Conservation (phyloP, 2,888 invertebrate genomes). For the Actias luna region DNA sequence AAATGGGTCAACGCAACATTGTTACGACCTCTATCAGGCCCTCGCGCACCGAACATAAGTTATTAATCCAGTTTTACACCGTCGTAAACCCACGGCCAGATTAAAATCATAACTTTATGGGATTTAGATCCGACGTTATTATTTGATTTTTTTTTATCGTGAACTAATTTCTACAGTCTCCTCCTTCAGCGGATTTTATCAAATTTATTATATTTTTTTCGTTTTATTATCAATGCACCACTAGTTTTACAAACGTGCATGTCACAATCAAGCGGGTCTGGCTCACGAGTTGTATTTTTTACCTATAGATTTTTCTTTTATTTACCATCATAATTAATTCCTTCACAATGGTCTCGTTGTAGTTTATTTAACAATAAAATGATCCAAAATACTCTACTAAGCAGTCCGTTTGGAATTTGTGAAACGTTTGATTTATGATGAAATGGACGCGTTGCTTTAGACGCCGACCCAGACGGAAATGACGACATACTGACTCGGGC, state of each 20-base stretch:
- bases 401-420: conserved; percentile 71
- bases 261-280: too few species aligned
- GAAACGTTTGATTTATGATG: conserved; percentile 67
- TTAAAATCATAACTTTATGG: conserved; percentile 80
- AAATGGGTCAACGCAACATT: conserved; percentile 76
- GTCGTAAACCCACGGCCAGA: conserved; percentile 75
- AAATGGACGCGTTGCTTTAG: conserved; percentile 49
- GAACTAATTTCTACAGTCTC: background rate
- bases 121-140: conserved; percentile 77
- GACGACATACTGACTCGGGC: conserved; percentile 19
- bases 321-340: background rate
- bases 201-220: too few species aligned
- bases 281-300: too few species aligned
- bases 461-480: conserved; percentile 58
- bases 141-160: conserved; percentile 66
- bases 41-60: conserved; percentile 53
- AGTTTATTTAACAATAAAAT: background rate
- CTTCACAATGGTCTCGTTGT: background rate
- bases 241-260: too few species aligned
- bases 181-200: conserved; percentile 19
- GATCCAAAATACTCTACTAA: conserved; percentile 24
- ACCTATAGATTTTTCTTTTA: too few species aligned
- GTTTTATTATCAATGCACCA: too few species aligned
- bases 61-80: conserved; percentile 78
- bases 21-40: conserved; percentile 59